Evolutionary conservation across 2,888 invertebrate species (phyloP), one percentile per base, ranked within the genome.

Genomic region (Dendrolimus houi): DNA sequence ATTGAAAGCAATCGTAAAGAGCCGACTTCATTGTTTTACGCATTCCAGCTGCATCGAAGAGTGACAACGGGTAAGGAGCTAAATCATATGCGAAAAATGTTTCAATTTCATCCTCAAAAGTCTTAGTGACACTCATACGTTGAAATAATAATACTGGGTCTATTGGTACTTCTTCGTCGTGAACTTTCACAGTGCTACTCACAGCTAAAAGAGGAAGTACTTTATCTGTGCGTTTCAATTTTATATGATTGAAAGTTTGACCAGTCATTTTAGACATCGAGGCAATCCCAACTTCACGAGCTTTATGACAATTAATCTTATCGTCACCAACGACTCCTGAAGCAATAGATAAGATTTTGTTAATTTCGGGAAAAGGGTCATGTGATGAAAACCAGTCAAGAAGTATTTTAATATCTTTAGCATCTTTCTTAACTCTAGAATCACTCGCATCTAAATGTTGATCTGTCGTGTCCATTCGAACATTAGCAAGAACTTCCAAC

Each of bases 111-210:
- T 68, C 65, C 58, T 70, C 54, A 62, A 65, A 70, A 54, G 64
- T 52, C 54, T 12, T 55, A 57, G 66, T 68, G 57, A 74, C 60
- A 64, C 66, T 66, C 62, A 75, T 75, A 47, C 73, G 64, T 67
- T 72, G 79, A 69, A 74, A 74, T 60, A 74, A 68, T 64, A 65
- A 68, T 61, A 70, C 62, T 53, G 73, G 71, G 60, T 77, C 66
- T 41, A 75, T 55, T 53, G 71, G 64, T 55, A 77, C 70, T 57
- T 66, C 62, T 53, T 70, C 66, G 41, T 75, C 72, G 52, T 74
- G 66, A 63, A 77, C 66, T 74, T 77, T 77, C 40, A 78, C 57
- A 57, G 68, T 58, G 53, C 65, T 65, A 60, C 29, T 73, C 61
- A 69, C 59, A 65, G 71, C 61, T 70, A 69, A 72, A 57, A 76